Percentiles rank a stretch among this genome's conserved stretches.
Evolutionary conservation across 2,888 invertebrate species (phyloP).

Genomic region (Pomacea canaliculata): DNA sequence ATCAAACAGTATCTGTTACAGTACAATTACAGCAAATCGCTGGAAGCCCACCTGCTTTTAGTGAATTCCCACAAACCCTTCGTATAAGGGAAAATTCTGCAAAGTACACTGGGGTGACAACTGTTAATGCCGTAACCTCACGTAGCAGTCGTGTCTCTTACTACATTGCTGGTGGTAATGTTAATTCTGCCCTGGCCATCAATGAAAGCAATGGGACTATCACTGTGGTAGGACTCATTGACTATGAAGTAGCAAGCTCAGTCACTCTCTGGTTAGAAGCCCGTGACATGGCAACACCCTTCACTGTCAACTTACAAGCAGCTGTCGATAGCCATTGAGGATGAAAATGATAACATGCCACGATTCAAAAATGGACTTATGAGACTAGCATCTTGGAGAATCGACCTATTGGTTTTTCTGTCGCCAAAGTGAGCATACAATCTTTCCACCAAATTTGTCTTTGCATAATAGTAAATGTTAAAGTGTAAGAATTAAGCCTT

Average conservation of each 20-base stretch:
- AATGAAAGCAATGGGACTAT: slow-evolving; percentile 45
- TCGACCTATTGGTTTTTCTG: slow-evolving; percentile 33
- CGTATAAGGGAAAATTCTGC: slow-evolving; percentile 72
- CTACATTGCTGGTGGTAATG: slow-evolving; percentile 93
- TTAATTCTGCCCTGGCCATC: slow-evolving; percentile 76
- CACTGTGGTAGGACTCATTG: slow-evolving; percentile 45
- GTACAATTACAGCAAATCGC: slow-evolving; percentile 83
- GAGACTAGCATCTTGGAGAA: slow-evolving; percentile 85
- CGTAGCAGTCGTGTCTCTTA: slow-evolving; percentile 72
- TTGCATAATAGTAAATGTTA: too few species aligned
- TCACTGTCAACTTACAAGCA: slow-evolving; percentile 47
- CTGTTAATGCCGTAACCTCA: slow-evolving; percentile 81
- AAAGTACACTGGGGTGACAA: slow-evolving; percentile 76
- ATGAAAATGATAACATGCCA: slow-evolving; percentile 93
- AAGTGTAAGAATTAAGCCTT: too few species aligned
- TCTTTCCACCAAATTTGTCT: neutral
- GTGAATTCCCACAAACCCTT: slow-evolving; percentile 72
- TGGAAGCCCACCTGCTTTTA: slow-evolving; percentile 79
- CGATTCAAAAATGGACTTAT: slow-evolving; percentile 82
- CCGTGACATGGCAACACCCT: slow-evolving; percentile 72
- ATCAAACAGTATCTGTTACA: slow-evolving; percentile 81
- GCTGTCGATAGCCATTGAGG: slow-evolving; percentile 88
- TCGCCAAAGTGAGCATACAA: slow-evolving; percentile 60
- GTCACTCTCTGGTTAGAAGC: slow-evolving; percentile 58
- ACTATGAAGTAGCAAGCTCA: slow-evolving; percentile 46